phyloP scores from a whole-genome alignment of 1,140 invertebrate genomes.

The Conus ventricosus region DNA sequence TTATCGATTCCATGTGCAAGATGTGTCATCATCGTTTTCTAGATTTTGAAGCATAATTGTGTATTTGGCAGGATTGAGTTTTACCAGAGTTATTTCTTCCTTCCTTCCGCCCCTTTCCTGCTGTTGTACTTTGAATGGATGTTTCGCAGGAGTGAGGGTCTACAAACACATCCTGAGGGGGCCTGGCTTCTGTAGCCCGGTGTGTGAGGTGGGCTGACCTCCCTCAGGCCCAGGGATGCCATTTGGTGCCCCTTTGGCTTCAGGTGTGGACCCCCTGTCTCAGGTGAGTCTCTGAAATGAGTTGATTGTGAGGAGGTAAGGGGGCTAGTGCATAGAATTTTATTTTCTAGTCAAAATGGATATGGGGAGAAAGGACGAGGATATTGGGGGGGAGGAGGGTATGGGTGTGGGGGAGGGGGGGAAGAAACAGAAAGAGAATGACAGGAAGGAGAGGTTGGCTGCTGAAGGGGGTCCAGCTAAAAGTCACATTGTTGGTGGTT shows the following conservation, averaged over 20 bases:
- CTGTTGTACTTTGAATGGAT: not conserved
- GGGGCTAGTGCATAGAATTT: no score
- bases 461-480: not conserved
- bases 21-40: no score
- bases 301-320: no score
- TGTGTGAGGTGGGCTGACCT: constrained; percentile 23
- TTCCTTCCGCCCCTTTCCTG: no score
- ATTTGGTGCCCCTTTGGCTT: constrained; percentile 8
- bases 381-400: not conserved
- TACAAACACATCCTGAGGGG: constrained; percentile 46
- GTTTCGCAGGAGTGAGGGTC: constrained; percentile 47
- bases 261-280: constrained; percentile 35
- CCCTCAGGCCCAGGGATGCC: not conserved
- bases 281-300: constrained; percentile 15
- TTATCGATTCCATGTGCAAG: no score
- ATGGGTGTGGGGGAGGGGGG: no score
- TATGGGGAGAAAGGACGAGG: not conserved
- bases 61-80: no score
- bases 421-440: no score
- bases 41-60: no score
- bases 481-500: constrained; percentile 11
- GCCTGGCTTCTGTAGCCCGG: constrained; percentile 41
- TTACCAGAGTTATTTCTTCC: no score
- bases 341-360: no score
- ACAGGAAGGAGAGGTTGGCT: no score